Evolutionary conservation across 2,113 vertebrate genomes (phyloP).

Genomic region (Corydoras sp.): DNA sequence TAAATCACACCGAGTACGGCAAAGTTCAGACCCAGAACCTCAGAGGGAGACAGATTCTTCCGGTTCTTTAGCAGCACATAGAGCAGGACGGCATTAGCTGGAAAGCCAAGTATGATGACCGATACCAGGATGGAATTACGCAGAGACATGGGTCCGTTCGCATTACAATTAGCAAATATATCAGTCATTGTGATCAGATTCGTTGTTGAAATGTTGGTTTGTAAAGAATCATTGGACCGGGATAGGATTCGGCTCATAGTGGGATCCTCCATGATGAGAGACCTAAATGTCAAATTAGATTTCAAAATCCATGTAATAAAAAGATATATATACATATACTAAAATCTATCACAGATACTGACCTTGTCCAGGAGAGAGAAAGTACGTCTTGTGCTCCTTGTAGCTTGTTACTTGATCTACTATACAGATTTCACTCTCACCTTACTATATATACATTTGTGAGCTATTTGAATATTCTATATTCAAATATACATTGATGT

Average conservation of each 20-base stretch:
- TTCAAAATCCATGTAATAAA: too few species aligned
- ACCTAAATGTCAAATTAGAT: too few species aligned
- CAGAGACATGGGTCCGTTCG: not conserved
- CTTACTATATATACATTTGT: not conserved
- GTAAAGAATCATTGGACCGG: not conserved
- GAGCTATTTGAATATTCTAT: not conserved
- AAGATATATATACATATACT: not conserved
- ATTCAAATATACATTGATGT: not conserved
- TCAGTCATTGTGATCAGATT: not conserved
- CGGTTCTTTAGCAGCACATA: slow-evolving; percentile 42
- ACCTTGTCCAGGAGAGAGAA: not conserved
- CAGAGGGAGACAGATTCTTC: slow-evolving; percentile 36
- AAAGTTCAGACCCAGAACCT: slow-evolving; percentile 49
- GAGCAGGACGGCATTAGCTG: slow-evolving; percentile 36
- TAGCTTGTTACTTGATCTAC: too few species aligned
- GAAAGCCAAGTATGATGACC: slow-evolving; percentile 22
- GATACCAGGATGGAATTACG: slow-evolving; percentile 24
- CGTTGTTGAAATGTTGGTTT: not conserved
- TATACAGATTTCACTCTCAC: too few species aligned
- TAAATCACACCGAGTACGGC: slow-evolving; percentile 37
- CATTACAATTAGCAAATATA: slow-evolving; percentile 8
- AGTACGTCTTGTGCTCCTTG: not conserved
- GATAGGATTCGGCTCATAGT: too few species aligned
- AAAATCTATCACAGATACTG: not conserved
- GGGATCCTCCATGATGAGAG: slow-evolving; percentile 1